A percentile compares a stretch with the other conserved stretches of the same genome.
Evolutionary conservation across 2,888 invertebrate genomes (phyloP).

Genomic region (Chaetogeoica ovagalla): DNA sequence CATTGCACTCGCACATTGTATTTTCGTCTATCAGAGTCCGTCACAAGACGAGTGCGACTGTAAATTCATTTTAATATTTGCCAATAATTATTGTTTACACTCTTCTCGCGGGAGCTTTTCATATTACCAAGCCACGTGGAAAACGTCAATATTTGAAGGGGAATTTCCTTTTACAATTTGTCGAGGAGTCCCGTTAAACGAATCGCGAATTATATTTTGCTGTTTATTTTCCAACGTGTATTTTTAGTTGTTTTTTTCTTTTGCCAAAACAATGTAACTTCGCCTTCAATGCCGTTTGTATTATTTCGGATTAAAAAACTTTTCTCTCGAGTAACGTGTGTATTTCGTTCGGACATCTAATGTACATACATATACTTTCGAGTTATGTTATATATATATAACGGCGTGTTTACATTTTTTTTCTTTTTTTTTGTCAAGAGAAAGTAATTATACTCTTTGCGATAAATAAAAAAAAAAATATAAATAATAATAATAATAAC

Average conservation of each 20-base stretch:
- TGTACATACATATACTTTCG: background rate
- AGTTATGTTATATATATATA: background rate
- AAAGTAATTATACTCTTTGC: background rate
- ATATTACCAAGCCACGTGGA: background rate
- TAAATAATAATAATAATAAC: background rate
- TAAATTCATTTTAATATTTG: constrained; percentile 8
- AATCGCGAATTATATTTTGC: constrained; percentile 5
- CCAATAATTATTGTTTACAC: constrained; percentile 8
- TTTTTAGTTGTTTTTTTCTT: background rate
- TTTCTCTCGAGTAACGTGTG: background rate
- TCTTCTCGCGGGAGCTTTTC: background rate
- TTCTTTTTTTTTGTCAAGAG: background rate
- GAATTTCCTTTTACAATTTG: constrained; percentile 5
- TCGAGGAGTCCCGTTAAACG: background rate
- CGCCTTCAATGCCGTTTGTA: background rate
- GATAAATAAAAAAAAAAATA: background rate
- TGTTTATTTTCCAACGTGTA: background rate
- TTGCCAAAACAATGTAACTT: background rate
- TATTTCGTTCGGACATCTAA: background rate
- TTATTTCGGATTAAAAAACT: background rate
- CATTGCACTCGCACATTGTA: background rate
- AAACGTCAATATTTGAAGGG: constrained; percentile 23
- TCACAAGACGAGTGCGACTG: background rate
- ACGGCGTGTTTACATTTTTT: background rate
- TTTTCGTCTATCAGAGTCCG: background rate